Conservation (phyloP, 2,113 vertebrate genomes). For the Pao palembangensis region DNA sequence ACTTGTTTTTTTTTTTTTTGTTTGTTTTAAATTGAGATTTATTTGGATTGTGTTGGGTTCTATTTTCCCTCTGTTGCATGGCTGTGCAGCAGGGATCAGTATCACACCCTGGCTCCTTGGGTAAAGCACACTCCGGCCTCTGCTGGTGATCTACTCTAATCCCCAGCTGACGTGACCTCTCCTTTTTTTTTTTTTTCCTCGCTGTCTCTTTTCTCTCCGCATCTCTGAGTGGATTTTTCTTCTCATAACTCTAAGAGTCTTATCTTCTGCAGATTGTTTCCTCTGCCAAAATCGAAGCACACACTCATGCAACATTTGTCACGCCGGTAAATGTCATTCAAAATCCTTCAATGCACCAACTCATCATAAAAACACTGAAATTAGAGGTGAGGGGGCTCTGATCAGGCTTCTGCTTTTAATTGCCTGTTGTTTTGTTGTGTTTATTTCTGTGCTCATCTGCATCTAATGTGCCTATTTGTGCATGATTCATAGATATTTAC, state of each 20-base stretch:
- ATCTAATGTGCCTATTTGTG: conserved; percentile 17
- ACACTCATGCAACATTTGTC: no score
- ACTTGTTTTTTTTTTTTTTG: no score
- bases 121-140: conserved; percentile 49
- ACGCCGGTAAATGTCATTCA: no score
- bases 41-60: background rate
- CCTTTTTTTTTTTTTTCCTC: conserved; percentile 9
- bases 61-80: background rate
- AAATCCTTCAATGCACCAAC: no score
- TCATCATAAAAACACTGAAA: no score
- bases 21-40: background rate
- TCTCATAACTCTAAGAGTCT: conserved; percentile 47
- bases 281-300: background rate
- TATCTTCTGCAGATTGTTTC: conserved; percentile 48
- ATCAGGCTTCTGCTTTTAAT: conserved; percentile 17
- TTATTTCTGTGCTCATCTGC: conserved; percentile 17
- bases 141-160: conserved; percentile 54
- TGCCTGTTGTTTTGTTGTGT: conserved; percentile 12
- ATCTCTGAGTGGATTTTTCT: conserved; percentile 54
- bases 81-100: conserved; percentile 29
- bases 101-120: conserved; percentile 48
- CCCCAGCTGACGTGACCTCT: conserved; percentile 37
- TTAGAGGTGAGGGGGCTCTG: no score
- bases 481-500: conserved; percentile 5
- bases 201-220: conserved; percentile 25